These are phyloP conservation scores for Catharus ustulatus DNA, from an alignment of 2,797 vertebrate species.

Conservation along the genomic window DNA sequence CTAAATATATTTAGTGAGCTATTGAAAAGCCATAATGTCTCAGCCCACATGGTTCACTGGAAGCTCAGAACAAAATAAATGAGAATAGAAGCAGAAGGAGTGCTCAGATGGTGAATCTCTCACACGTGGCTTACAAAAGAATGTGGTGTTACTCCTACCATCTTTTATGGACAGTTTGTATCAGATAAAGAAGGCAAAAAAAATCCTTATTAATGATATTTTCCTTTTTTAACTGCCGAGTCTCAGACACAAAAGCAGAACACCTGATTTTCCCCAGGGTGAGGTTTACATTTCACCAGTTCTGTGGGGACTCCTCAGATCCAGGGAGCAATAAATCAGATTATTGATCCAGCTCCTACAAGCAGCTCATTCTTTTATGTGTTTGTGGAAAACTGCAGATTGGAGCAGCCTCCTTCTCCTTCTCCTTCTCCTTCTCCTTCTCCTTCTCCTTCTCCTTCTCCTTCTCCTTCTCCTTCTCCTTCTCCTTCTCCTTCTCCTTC, in stretches of 20 bases:
- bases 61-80: conserved; percentile 34
- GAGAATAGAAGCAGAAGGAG: conserved; percentile 37
- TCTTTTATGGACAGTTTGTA: background rate
- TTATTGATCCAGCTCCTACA: background rate
- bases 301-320: background rate
- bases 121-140: background rate
- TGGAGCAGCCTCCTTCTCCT: background rate
- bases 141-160: background rate
- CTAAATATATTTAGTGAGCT: conserved; percentile 69
- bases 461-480: background rate
- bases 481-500: background rate
- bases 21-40: conserved; percentile 54
- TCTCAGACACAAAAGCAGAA: background rate
- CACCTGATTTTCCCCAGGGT: background rate
- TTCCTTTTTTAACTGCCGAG: background rate
- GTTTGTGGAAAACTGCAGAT: background rate
- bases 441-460: background rate
- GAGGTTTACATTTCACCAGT: background rate
- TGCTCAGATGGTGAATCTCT: background rate
- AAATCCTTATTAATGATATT: background rate
- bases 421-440: background rate
- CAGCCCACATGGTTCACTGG: conserved; percentile 46
- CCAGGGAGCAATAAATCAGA: background rate
- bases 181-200: background rate
- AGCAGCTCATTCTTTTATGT: background rate